Conservation (phyloP, 2,113 vertebrate species). For the Chaetura pelagica region DNA sequence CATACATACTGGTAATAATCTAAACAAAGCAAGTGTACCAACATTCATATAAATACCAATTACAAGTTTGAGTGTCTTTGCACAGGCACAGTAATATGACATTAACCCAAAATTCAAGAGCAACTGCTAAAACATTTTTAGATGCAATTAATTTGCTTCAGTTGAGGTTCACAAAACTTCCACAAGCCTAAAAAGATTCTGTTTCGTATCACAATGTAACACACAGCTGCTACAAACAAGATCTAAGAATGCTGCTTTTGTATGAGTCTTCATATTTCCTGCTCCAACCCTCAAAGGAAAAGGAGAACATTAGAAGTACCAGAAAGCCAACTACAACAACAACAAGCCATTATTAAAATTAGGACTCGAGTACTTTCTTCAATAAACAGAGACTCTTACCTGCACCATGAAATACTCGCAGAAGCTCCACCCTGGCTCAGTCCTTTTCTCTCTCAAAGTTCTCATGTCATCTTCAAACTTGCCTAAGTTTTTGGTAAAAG, state of each 20-base stretch:
- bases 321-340: background rate
- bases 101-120: background rate
- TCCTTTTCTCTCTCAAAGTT: slow-evolving; percentile 94
- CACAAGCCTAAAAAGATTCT: background rate
- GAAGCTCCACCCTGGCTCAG: slow-evolving; percentile 98
- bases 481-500: slow-evolving; percentile 97
- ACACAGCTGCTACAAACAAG: background rate
- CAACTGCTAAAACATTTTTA: background rate
- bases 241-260: background rate
- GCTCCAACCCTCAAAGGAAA: background rate
- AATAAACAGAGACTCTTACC: slow-evolving; percentile 70
- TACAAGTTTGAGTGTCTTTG: background rate
- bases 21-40: background rate
- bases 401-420: slow-evolving; percentile 99
- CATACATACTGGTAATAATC: background rate
- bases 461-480: slow-evolving; percentile 98
- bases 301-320: background rate
- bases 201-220: background rate
- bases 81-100: background rate
- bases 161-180: background rate
- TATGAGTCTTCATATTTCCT: background rate
- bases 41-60: background rate
- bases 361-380: background rate
- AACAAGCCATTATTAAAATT: background rate
- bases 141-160: background rate